These are phyloP conservation scores for Limnothrissa miodon DNA, from an alignment of 2,113 vertebrate genomes.

Conservation along the genomic window DNA sequence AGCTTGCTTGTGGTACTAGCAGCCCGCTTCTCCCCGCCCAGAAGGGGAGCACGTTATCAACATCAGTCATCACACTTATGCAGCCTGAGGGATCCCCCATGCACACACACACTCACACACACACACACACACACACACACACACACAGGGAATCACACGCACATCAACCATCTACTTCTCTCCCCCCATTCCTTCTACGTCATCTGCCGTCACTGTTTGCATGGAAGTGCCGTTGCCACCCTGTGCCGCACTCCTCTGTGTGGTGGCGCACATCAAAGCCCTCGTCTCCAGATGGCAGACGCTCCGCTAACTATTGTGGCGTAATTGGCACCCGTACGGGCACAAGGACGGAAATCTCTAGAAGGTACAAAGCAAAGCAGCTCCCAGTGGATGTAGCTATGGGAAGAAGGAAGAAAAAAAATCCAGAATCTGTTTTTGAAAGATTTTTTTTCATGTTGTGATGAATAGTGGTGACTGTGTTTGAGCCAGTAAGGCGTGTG, in stretches of 20 bases:
- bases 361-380: neutral
- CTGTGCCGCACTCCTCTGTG: neutral
- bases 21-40: conserved; percentile 20
- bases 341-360: neutral
- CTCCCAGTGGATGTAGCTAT: neutral
- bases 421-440: neutral
- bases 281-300: neutral
- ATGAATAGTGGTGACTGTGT: neutral
- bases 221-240: neutral
- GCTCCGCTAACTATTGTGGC: neutral
- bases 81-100: neutral
- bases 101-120: neutral
- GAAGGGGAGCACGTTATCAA: conserved; percentile 31
- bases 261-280: neutral
- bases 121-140: neutral
- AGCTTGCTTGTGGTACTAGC: conserved; percentile 31
- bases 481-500: neutral
- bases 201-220: neutral
- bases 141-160: neutral
- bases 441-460: neutral
- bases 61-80: conserved; percentile 36
- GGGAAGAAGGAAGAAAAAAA: neutral
- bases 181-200: neutral
- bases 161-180: neutral
- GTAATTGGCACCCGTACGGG: neutral